Conservation (phyloP, 2,888 invertebrate genomes). For the Platynereis dumerilii region DNA sequence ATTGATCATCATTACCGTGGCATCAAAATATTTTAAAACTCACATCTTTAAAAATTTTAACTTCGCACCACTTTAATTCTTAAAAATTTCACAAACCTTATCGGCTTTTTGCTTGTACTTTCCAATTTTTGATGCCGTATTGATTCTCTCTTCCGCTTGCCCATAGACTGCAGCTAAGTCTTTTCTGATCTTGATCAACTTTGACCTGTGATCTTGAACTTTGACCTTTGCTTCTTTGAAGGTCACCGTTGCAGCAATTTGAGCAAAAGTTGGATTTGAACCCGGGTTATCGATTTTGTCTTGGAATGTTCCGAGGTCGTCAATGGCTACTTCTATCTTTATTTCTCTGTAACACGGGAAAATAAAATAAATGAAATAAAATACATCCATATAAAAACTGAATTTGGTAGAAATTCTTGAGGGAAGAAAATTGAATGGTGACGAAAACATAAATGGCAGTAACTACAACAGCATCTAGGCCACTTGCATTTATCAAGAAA, state of each 20-base stretch:
- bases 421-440: too few species aligned
- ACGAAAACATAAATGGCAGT: too few species aligned
- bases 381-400: too few species aligned
- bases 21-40: too few species aligned
- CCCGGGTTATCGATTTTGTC: slow-evolving; percentile 17
- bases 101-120: slow-evolving; percentile 33
- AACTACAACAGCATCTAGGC: too few species aligned
- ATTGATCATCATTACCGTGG: too few species aligned
- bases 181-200: slow-evolving; percentile 18
- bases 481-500: too few species aligned
- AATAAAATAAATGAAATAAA: too few species aligned
- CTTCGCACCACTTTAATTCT: too few species aligned
- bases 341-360: slow-evolving; percentile 42
- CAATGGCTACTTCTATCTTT: slow-evolving; percentile 36
- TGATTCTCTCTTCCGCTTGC: slow-evolving; percentile 23
- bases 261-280: not conserved
- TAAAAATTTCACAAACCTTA: slow-evolving; percentile 23
- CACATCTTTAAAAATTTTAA: too few species aligned
- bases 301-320: slow-evolving; percentile 22
- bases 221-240: slow-evolving; percentile 19
- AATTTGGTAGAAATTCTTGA: too few species aligned
- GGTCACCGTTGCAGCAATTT: slow-evolving; percentile 19
- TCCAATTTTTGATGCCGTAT: slow-evolving; percentile 9
- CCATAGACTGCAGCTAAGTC: slow-evolving; percentile 26
- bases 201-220: slow-evolving; percentile 13